Evolutionary conservation across 1,140 invertebrate species (phyloP).

Genomic region (Thaumetopoea pityocampa): DNA sequence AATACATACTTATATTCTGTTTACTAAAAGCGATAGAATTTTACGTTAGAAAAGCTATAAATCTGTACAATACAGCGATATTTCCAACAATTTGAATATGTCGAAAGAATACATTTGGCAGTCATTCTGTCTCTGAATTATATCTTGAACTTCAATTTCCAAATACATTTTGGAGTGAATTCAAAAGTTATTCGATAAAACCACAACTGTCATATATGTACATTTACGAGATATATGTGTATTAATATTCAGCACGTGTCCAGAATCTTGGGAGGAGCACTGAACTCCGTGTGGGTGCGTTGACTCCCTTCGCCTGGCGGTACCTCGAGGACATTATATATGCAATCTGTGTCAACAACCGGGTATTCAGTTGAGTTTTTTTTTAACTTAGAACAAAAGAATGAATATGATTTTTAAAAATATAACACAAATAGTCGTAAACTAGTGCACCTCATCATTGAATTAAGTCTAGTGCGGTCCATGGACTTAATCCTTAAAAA

Average conservation of each 20-base stretch:
- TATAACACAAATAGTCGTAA: too few relatives aligned
- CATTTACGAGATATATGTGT: constrained; percentile 28
- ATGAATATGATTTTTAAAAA: too few relatives aligned
- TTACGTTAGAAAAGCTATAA: too few relatives aligned
- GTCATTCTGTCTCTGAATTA: constrained; percentile 10
- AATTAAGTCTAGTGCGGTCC: too few relatives aligned
- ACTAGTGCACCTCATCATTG: too few relatives aligned
- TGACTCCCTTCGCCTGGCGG: constrained; percentile 32
- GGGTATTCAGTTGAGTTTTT: too few relatives aligned
- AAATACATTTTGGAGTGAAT: constrained; percentile 18
- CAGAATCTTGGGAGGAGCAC: constrained; percentile 34
- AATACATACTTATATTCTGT: too few relatives aligned
- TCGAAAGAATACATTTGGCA: constrained; percentile 6
- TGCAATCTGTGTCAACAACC: constrained; percentile 29
- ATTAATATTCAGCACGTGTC: constrained; percentile 44
- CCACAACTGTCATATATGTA: constrained; percentile 29
- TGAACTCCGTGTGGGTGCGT: constrained; percentile 49
- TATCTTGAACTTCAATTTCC: constrained; percentile 15
- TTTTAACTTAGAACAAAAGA: too few relatives aligned
- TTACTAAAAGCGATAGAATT: too few relatives aligned
- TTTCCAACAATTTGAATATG: constrained; percentile 10
- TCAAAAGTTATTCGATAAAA: constrained; percentile 21
- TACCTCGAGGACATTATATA: constrained; percentile 24
- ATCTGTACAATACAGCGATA: too few relatives aligned
- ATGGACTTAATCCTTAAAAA: too few relatives aligned